phyloP scores from a whole-genome alignment of 2,113 vertebrate genomes.

The Peucedramus taeniatus region DNA sequence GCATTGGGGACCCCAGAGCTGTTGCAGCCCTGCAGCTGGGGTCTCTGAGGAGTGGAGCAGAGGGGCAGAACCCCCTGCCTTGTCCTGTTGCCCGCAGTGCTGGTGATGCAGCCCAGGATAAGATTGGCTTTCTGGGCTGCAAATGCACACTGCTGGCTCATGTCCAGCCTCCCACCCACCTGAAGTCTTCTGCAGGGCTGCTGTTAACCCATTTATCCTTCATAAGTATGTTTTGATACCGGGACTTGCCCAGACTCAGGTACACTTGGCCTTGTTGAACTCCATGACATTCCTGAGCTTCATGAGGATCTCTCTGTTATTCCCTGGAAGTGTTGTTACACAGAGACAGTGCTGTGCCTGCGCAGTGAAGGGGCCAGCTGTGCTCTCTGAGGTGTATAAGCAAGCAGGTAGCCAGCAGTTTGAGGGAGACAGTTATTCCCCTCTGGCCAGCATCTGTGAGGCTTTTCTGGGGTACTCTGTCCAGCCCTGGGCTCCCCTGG shows the following conservation, averaged over 20 bases:
- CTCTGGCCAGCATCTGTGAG: neutral
- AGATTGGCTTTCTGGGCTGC: rapidly evolving
- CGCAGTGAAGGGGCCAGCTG: neutral
- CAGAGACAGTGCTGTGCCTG: neutral
- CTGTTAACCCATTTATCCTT: neutral
- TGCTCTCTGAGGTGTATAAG: neutral
- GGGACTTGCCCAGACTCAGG: rapidly evolving
- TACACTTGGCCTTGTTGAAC: neutral
- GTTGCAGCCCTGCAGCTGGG: rapidly evolving
- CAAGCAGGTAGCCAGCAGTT: neutral
- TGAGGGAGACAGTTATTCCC: neutral
- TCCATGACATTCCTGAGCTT: neutral
- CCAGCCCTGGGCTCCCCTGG: neutral
- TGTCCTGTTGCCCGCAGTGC: neutral
- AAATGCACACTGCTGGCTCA: rapidly evolving
- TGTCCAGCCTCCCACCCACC: neutral
- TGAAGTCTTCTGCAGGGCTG: neutral
- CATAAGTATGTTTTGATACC: neutral
- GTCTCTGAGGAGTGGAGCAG: rapidly evolving
- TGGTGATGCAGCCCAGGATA: neutral
- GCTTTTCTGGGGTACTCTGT: neutral
- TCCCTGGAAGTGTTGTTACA: neutral
- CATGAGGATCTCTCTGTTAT: neutral
- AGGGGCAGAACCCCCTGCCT: neutral
- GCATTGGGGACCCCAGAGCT: rapidly evolving